These are phyloP conservation scores for Cerceris ruficornis DNA, from an alignment of 2,888 invertebrate species.

Conservation along the genomic window DNA sequence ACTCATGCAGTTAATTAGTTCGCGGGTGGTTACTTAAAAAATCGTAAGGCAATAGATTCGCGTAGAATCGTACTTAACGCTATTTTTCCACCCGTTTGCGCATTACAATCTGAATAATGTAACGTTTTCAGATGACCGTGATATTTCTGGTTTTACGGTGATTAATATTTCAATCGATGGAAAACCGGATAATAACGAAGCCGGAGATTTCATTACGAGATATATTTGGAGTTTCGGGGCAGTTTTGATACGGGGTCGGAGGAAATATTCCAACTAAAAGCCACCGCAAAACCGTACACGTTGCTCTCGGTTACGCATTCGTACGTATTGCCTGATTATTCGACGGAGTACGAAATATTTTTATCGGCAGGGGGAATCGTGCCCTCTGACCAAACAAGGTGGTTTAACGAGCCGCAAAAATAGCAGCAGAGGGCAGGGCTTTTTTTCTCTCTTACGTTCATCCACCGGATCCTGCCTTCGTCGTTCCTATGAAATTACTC, in stretches of 20 bases:
- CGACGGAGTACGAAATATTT: conserved; percentile 9
- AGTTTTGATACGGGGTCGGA: background rate
- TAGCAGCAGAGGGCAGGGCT: background rate
- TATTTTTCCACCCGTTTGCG: too few relatives aligned
- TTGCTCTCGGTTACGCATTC: background rate
- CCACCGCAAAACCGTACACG: background rate
- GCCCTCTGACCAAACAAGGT: conserved; percentile 16
- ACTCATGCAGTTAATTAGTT: too few relatives aligned
- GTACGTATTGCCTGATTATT: background rate
- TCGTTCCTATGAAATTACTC: conserved; percentile 15
- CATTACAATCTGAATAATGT: too few relatives aligned
- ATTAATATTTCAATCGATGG: background rate
- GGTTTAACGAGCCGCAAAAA: conserved; percentile 35
- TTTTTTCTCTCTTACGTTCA: background rate
- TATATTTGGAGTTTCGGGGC: background rate
- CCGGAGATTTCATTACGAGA: background rate
- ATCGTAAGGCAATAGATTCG: too few relatives aligned
- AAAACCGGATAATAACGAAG: background rate
- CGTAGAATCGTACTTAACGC: too few relatives aligned
- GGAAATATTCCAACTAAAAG: background rate
- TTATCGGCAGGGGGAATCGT: background rate
- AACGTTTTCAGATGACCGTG: background rate
- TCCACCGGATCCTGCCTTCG: background rate
- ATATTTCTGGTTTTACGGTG: background rate
- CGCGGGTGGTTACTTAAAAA: too few relatives aligned